Percentiles rank a stretch among this genome's conserved stretches.
These are phyloP conservation scores for Lasioglossum pauxillum DNA, from an alignment of 2,888 invertebrate species.

Conservation along the genomic window DNA sequence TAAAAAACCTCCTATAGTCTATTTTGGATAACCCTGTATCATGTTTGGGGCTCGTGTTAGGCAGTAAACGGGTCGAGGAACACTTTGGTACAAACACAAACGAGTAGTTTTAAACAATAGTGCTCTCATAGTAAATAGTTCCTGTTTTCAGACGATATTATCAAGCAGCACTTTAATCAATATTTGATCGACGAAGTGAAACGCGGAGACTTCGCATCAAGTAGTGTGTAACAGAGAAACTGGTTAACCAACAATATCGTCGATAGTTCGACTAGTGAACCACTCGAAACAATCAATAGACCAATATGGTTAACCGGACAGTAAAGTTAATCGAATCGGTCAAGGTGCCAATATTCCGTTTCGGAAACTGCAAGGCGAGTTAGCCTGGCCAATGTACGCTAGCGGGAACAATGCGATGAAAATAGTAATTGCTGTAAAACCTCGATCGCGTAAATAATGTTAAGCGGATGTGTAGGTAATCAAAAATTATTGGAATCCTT, in stretches of 20 bases:
- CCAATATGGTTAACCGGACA: conserved; percentile 49
- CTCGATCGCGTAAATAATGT: not conserved
- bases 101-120: not conserved
- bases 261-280: conserved; percentile 37
- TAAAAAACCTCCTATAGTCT: too few relatives aligned
- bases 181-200: not conserved
- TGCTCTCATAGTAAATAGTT: not conserved
- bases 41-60: not conserved
- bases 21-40: not conserved
- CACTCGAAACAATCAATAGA: conserved; percentile 49
- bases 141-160: not conserved
- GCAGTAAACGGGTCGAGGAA: too few relatives aligned
- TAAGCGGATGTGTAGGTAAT: not conserved
- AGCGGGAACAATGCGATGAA: too few relatives aligned
- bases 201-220: not conserved
- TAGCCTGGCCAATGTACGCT: not conserved
- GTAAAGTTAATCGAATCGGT: conserved; percentile 50
- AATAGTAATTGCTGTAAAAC: not conserved
- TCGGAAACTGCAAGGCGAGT: conserved; percentile 10
- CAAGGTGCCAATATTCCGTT: conserved; percentile 43
- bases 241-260: conserved; percentile 40
- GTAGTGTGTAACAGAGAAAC: conserved; percentile 21
- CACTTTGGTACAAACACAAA: not conserved
- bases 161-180: not conserved
- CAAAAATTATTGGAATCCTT: too few relatives aligned